Percentiles rank a stretch among this genome's conserved stretches.
phyloP scores from a whole-genome alignment of 2,888 invertebrate genomes.

The Lydus trimaculatus region DNA sequence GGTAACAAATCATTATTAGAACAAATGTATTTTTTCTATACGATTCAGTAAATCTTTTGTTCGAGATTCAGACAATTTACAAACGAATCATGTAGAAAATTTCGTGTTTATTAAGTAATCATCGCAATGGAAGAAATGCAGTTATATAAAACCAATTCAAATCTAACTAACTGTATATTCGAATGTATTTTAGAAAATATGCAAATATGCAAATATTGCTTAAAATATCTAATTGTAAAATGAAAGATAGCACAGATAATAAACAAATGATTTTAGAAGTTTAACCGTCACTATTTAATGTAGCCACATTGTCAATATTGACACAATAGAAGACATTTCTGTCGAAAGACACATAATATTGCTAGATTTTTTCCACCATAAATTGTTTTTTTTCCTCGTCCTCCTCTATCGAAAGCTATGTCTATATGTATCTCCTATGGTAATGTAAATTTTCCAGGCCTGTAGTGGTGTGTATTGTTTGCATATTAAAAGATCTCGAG shows the following conservation, averaged over 20 bases:
- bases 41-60: constrained; percentile 1
- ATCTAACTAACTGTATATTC: not conserved
- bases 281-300: constrained; percentile 11
- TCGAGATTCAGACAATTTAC: not conserved
- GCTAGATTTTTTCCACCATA: constrained; percentile 14
- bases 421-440: constrained; percentile 26
- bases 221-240: constrained; percentile 1
- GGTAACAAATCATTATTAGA: not conserved
- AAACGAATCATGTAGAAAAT: not conserved
- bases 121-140: not conserved
- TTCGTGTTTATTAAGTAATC: not conserved
- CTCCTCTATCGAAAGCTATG: constrained; percentile 6
- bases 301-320: constrained; percentile 22
- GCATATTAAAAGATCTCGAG: constrained; percentile 14
- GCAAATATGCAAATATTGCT: constrained; percentile 8
- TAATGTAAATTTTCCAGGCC: constrained; percentile 24
- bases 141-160: not conserved
- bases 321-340: constrained; percentile 16
- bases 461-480: constrained; percentile 22
- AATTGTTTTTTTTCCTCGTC: not conserved
- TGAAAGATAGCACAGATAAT: not conserved
- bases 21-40: not conserved
- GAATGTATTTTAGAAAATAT: not conserved
- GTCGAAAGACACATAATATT: constrained; percentile 22
- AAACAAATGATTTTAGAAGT: constrained; percentile 14